Conservation (phyloP, 1,140 invertebrate species). For the Vanessa tameamea region DNA sequence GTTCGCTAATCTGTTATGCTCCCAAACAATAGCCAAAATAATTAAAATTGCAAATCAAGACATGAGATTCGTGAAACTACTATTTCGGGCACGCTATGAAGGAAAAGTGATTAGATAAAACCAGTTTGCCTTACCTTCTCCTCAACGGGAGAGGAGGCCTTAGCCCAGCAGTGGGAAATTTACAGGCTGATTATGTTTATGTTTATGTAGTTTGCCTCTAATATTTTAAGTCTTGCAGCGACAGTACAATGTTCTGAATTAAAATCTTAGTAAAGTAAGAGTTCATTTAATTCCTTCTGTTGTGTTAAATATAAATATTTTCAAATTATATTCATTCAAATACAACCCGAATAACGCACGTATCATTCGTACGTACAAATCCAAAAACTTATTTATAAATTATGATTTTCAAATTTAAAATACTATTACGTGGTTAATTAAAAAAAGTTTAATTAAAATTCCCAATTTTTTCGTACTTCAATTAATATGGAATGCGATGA, state of each 20-base stretch:
- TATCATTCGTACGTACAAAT: too few relatives aligned
- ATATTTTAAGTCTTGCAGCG: not conserved
- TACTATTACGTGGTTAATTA: not conserved
- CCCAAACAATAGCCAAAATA: constrained; percentile 27
- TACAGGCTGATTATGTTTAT: too few relatives aligned
- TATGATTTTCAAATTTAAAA: constrained; percentile 4
- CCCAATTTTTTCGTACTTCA: constrained; percentile 30
- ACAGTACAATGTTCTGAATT: not conserved
- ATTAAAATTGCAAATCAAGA: constrained; percentile 11
- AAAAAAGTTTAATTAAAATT: constrained; percentile 31
- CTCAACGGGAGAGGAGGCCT: too few relatives aligned
- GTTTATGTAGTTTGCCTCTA: too few relatives aligned
- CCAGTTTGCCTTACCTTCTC: constrained; percentile 1
- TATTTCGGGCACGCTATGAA: not conserved
- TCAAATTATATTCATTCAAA: not conserved
- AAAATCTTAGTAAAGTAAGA: not conserved
- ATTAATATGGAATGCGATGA: constrained; percentile 33
- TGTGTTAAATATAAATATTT: not conserved
- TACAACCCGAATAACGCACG: too few relatives aligned
- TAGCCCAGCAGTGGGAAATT: too few relatives aligned
- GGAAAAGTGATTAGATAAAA: constrained; percentile 6
- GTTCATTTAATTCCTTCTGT: not conserved
- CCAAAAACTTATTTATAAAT: too few relatives aligned
- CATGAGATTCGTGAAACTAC: not conserved
- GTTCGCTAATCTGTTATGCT: constrained; percentile 45